Evolutionary conservation across 1,140 invertebrate genomes (phyloP), one percentile per base, ranked within the genome.

Genomic region (Tigriopus japonicus): DNA sequence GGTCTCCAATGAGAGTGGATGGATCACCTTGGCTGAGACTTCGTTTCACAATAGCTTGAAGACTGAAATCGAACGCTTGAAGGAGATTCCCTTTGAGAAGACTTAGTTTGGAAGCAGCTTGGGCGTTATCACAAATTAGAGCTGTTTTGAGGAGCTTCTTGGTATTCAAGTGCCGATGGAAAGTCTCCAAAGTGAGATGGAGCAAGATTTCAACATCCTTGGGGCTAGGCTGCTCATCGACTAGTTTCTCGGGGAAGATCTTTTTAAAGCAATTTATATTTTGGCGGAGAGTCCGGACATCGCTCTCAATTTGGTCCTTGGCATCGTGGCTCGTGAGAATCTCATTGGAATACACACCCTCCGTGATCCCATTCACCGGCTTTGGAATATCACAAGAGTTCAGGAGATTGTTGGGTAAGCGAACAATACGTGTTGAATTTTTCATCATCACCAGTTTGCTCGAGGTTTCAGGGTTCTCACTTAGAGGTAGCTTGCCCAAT

Each of bases 261-360:
- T 15, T 21, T 17, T 17, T 17, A 49, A 49, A 49, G 45, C 45
- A 15, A 15, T 17, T 21, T 6, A 49, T 15, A 10, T 49, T 49
- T 49, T 49, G 45, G 21, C 5, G 10, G 24, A 15, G 17, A 3
- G 52, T 23, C 21, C 21, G 21, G 19, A 23, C 21, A 21, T 21
- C 19, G 13, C 19, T 21, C n/a, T 23, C 28, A 19, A 24, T 43
- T 14, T 28, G 13, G 15, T 13, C 13, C 15, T 15, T 55, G 3
- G 28, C 21, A n/a, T 42, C 41, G 14, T 19, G 28, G 68, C 13
- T 71, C 71, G 64, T 78, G 73, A 6, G 79, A 62, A 49, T 73
- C 73, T 64, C 77, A 78, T 65, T 80, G 77, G 54, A 80, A 60
- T 0, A 73, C 73, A 3, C 67, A 64, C 45, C 71, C 67, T 5